Evolutionary conservation across 2,888 invertebrate genomes (phyloP), one percentile per base, ranked within the genome.

Genomic region (Loripinus fragilis): DNA sequence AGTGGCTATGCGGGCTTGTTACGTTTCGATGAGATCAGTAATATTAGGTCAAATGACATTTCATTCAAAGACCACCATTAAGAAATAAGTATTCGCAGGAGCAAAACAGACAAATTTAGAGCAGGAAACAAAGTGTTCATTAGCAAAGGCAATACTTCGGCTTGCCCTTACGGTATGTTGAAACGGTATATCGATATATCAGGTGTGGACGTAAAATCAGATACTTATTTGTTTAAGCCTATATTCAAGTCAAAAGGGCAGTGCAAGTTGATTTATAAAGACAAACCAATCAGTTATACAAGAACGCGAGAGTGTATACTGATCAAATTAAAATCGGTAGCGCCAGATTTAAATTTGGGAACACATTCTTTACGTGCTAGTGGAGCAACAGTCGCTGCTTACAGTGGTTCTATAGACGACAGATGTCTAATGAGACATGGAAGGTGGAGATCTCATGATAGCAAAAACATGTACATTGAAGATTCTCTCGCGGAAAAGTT

Each of bases 51-150:
- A 65, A 65, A 41, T 17, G 65, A 48, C 68, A 45, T 64, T 48
- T 0, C 1, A n/a, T 75, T 75, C 35, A 10, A 75, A 17, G 35
- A 41, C 23, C n/a, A 38, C 45, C 55, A 75, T 75, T 75, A 69
- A 30, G 30, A 25, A 23, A 12, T 69, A 30, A n/a, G 25, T 1
- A 72, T 72, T 2, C 42, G 64, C 10, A 68, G 35, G n/a, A 76
- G 76, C 38, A 76, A 76, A 52, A 76, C 71, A 25, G 76, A 76
- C 23, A 45, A 76, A 45, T 76, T 70, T 41, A 64, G 76, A 17
- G 25, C 15, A 17, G 65, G 76, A 25, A 71, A 71, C 28, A 55
- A 71, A 50, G 41, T 71, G n/a, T 35, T 33, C 17, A 52, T 73
- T 23, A 35, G 64, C n/a, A 75, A 79, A 45, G 79, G 79, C 15